Conservation (phyloP, 2,888 invertebrate genomes). For the Eustalomyia histrio region DNA sequence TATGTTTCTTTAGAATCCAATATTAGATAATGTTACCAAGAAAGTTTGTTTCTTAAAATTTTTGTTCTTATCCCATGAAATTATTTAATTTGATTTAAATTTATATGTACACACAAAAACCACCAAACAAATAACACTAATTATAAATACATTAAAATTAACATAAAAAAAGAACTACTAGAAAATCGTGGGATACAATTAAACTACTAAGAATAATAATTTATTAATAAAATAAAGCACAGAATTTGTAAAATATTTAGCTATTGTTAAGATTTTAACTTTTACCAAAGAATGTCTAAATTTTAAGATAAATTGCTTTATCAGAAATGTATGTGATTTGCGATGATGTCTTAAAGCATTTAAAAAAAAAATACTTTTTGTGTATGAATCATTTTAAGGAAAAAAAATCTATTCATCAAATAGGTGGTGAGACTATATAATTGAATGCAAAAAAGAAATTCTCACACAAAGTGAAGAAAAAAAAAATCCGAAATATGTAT, state of each 20-base stretch:
- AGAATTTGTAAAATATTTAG: neutral
- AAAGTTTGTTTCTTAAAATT: constrained; percentile 31
- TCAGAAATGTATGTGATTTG: neutral
- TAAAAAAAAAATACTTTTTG: neutral
- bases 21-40: neutral
- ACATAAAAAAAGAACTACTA: constrained; percentile 15
- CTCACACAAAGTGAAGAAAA: constrained; percentile 30
- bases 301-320: constrained; percentile 2
- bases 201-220: constrained; percentile 20
- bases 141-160: constrained; percentile 13
- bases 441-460: constrained; percentile 48
- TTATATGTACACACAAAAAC: neutral
- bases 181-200: constrained; percentile 13
- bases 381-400: constrained; percentile 22
- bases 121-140: neutral
- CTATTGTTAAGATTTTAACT: constrained; percentile 2
- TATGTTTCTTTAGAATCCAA: too few species aligned
- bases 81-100: constrained; percentile 8
- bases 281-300: constrained; percentile 11
- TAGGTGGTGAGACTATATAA: neutral
- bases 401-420: neutral
- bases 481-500: constrained; percentile 24
- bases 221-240: neutral
- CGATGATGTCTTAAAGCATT: neutral
- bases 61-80: constrained; percentile 13